Percentiles rank a stretch among this genome's conserved stretches.
Conservation (phyloP, 2,113 vertebrate genomes). For the Pseudopipra pipra region DNA sequence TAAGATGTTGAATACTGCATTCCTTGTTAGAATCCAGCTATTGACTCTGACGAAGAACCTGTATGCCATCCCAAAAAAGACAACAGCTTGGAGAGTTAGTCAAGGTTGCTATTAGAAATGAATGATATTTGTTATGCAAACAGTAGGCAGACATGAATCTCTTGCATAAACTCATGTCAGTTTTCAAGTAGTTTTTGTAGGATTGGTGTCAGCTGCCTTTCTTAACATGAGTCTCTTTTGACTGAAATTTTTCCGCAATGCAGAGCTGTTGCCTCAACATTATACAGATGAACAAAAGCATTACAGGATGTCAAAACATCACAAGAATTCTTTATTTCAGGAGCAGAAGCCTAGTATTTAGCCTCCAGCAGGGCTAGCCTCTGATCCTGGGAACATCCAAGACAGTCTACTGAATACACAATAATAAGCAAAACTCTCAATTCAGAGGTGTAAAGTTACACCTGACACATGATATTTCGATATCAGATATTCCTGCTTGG, state of each 20-base stretch:
- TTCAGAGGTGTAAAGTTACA: constrained; percentile 18
- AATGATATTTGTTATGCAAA: constrained; percentile 41
- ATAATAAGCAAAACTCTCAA: constrained; percentile 24
- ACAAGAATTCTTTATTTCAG: constrained; percentile 1
- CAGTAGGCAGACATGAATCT: background rate
- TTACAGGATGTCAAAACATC: constrained; percentile 52
- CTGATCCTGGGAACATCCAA: constrained; percentile 35
- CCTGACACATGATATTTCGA: background rate
- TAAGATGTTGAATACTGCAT: background rate
- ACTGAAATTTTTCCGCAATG: constrained; percentile 30
- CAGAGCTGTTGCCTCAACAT: background rate
- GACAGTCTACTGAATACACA: background rate
- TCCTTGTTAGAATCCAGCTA: background rate
- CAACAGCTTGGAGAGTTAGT: background rate
- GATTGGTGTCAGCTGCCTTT: constrained; percentile 35
- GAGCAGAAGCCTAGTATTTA: constrained; percentile 43
- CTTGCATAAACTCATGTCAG: constrained; percentile 34
- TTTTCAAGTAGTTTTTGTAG: constrained; percentile 18
- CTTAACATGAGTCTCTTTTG: constrained; percentile 19
- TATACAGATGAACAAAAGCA: constrained; percentile 52
- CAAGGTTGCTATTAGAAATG: constrained; percentile 10
- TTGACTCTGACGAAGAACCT: background rate
- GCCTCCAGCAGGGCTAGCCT: constrained; percentile 42
- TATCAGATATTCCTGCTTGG: background rate
- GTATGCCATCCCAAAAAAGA: background rate